A percentile compares a stretch with the other conserved stretches of the same genome.
Conservation (phyloP, 2,888 invertebrate genomes). For the Apotomis betuletana region DNA sequence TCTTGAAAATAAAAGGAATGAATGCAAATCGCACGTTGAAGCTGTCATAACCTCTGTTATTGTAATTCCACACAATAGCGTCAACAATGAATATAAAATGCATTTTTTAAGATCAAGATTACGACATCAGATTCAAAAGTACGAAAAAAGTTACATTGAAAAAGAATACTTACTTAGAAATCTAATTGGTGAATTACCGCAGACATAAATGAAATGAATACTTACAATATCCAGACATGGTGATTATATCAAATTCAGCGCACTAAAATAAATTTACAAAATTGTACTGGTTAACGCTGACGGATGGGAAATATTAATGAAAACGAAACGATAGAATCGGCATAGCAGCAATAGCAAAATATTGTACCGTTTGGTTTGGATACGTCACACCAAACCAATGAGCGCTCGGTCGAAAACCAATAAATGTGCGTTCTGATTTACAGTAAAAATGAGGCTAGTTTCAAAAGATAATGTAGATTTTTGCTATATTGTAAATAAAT, state of each 20-base stretch:
- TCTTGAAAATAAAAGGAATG: not conserved
- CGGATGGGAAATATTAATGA: not conserved
- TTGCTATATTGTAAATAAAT: too few species aligned
- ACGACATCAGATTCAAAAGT: not conserved
- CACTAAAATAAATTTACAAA: not conserved
- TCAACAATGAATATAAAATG: not conserved
- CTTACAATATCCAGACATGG: conserved; percentile 29
- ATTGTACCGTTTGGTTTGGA: too few species aligned
- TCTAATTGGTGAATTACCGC: too few species aligned
- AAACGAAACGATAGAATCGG: not conserved
- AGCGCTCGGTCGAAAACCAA: too few species aligned
- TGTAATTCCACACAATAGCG: too few species aligned
- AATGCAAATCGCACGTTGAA: conserved; percentile 2
- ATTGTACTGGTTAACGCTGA: not conserved
- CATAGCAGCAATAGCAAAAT: too few species aligned
- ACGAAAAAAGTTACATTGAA: not conserved
- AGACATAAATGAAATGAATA: not conserved
- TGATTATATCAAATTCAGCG: not conserved
- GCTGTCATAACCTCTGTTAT: not conserved
- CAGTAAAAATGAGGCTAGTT: too few species aligned
- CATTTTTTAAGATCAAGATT: not conserved
- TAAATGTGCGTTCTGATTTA: too few species aligned
- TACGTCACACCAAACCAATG: too few species aligned
- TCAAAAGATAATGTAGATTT: too few species aligned
- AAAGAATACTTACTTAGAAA: not conserved